Base-by-base conservation (phyloP, 2,113 vertebrate species). In the Aspidoscelis tigris region DNA sequence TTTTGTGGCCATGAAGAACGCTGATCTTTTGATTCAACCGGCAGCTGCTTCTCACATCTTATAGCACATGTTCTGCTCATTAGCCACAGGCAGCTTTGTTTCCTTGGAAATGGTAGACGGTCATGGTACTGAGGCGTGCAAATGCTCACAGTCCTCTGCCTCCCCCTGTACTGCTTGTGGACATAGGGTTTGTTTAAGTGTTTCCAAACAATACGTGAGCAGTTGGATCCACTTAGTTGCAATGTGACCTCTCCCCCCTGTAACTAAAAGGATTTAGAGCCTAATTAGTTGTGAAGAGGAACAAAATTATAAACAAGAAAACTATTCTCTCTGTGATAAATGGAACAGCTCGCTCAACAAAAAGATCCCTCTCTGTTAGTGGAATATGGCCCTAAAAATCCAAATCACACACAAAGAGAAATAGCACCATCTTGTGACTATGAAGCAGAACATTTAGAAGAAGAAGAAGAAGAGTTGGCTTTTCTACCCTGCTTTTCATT, bases 201-300 rank as follows among this genome's bases (percentile, higher is more conserved):
- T n/a, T 69, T 69, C 53, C 41, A 76, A 78, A 82, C 33, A 76
- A 70, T 50, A 53, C 22, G 24, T 8, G 24, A 61, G 16, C 55
- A 41, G 12, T 65, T 50, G 53, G 65, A 71, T 53, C 55, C n/a
- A 65, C 53, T 77, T 70, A 72, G 43, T 78, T 65, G 70, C 43
- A 14, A 26, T 43, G 43, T 26, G 10, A 41, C 9, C 41, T 8
- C 2, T 61, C 39, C 20, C 33, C 26, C 11, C 26, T 11, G 20
- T 50, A 70, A n/a, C 50, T 74, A 74, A 74, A 61, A 70, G 55
- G 76, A 66, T 12, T 12, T 65, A 43, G 68, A 41, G 84, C 53
- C 53, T 81, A 77, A 81, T 72, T 82, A 78, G 69, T 55, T 78
- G 80, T 43, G 58, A 73, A 82, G 55, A 73, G 33, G 44, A 82